Conservation (phyloP, 2,888 invertebrate species). For the Tortricodes alternella region DNA sequence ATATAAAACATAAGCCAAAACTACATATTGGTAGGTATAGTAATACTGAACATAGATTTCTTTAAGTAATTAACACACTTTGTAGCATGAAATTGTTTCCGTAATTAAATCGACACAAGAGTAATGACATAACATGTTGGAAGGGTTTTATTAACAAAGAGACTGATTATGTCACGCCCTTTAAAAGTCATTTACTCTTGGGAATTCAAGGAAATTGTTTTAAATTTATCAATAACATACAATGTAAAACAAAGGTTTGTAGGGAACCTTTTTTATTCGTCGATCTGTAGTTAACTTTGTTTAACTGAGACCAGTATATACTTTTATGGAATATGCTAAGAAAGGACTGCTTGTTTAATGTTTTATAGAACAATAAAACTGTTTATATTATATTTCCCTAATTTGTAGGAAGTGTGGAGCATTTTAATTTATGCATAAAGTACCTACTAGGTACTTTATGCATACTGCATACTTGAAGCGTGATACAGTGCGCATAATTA, state of each 20-base stretch:
- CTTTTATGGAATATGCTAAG: constrained; percentile 42
- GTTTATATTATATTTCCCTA: constrained; percentile 34
- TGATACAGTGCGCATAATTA: too few relatives aligned
- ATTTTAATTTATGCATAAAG: neutral
- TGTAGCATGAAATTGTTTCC: too few relatives aligned
- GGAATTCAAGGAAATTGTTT: neutral
- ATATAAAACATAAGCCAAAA: too few relatives aligned
- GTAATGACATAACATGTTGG: too few relatives aligned
- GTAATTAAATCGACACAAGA: too few relatives aligned
- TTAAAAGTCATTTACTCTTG: neutral
- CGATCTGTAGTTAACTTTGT: constrained; percentile 8
- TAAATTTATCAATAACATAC: constrained; percentile 8
- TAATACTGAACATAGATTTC: too few relatives aligned
- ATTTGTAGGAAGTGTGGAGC: neutral
- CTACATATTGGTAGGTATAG: too few relatives aligned
- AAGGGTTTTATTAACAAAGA: too few relatives aligned
- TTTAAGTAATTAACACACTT: too few relatives aligned
- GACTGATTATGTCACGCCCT: neutral
- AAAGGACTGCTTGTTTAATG: constrained; percentile 39
- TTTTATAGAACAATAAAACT: constrained; percentile 58
- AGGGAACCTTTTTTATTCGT: neutral
- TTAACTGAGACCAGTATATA: constrained; percentile 38
- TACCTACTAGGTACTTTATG: too few relatives aligned
- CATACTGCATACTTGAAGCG: too few relatives aligned
- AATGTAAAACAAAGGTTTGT: constrained; percentile 14